Base-by-base conservation (phyloP, 2,797 vertebrate species). In the Dicrostonyx torquatus region DNA sequence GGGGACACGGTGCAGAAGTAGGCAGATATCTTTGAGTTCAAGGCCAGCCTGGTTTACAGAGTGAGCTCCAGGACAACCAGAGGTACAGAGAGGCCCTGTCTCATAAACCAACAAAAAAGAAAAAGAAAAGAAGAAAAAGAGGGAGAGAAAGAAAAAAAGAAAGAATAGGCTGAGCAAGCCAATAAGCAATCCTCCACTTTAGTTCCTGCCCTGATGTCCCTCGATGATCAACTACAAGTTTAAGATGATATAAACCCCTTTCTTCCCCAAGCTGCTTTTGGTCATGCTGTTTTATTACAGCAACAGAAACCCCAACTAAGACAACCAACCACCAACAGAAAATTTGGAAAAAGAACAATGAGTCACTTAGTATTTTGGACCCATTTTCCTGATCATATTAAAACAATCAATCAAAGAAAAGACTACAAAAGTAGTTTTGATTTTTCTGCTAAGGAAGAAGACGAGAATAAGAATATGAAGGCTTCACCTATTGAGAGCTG, bases 361-460 rank as follows among this genome's bases (percentile, higher is more conserved):
- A 93, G 43, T 82, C 70, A 75, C 48, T 68, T 37, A 95, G 17
- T n/a, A 73, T 73, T 90, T 84, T 87, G 18, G 31, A 90, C n/a
- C 18, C 40, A 84, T 50, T 45, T 90, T 68, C 31, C 76, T 85
- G 62, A 80, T 58, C 22, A 80, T 55, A 87, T 92, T 89, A 85
- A 53, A 85, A 86, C 53, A 20, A 7, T 10, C 26, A 64, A 62
- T 6, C 53, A 62, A 62, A 62, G 60, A 45, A 83, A 60, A 34
- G 18, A 31, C 72, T 90, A 78, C 12, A 17, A 50, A 18, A 83
- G 45, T 15, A 50, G 20, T 66, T 17, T n/a, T 85, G 29, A 29
- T 84, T 34, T 5, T 53, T 12, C 6, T 17, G 29, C 26, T 18
- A 45, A 26, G 55, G 64, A 91, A 91, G 26, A 60, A 20, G 55